Conservation (phyloP, 1,140 invertebrate species). For the Zaprionus ghesquierei region DNA sequence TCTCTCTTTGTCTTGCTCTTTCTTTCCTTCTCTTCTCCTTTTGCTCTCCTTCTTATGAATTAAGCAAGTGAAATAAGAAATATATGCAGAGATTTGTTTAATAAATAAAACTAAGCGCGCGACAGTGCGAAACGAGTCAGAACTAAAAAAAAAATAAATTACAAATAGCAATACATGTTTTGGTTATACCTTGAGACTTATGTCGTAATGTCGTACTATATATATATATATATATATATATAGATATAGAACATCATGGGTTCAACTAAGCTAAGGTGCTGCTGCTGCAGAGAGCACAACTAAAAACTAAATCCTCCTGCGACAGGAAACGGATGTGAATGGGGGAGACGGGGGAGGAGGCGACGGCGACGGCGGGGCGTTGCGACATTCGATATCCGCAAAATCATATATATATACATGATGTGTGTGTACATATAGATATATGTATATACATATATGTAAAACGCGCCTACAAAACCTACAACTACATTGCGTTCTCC, state of each 20-base stretch:
- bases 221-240: constrained; percentile 6
- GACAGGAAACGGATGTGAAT: background rate
- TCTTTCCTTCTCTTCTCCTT: constrained; percentile 13
- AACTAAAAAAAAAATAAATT: constrained; percentile 51
- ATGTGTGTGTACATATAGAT: background rate
- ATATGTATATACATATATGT: constrained; percentile 6
- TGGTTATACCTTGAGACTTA: constrained; percentile 72
- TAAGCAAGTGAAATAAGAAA: constrained; percentile 1
- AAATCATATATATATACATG: constrained; percentile 17
- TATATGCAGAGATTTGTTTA: background rate
- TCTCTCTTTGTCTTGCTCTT: constrained; percentile 21
- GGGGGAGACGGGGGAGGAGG: background rate
- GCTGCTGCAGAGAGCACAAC: background rate
- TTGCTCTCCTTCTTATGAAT: constrained; percentile 1
- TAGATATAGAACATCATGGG: constrained; percentile 3
- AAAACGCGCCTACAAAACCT: constrained; percentile 38
- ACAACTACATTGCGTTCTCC: constrained; percentile 48
- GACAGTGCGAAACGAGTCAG: constrained; percentile 22
- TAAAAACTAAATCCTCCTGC: constrained; percentile 1
- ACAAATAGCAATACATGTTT: constrained; percentile 75
- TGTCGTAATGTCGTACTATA: constrained; percentile 36
- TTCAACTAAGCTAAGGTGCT: constrained; percentile 14
- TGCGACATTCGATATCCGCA: constrained; percentile 3
- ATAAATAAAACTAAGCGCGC: constrained; percentile 22
- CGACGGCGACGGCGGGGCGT: constrained; percentile 3